A percentile compares a stretch with the other conserved stretches of the same genome.
Conservation (phyloP, 2,888 invertebrate genomes). For the Torymus auratus region DNA sequence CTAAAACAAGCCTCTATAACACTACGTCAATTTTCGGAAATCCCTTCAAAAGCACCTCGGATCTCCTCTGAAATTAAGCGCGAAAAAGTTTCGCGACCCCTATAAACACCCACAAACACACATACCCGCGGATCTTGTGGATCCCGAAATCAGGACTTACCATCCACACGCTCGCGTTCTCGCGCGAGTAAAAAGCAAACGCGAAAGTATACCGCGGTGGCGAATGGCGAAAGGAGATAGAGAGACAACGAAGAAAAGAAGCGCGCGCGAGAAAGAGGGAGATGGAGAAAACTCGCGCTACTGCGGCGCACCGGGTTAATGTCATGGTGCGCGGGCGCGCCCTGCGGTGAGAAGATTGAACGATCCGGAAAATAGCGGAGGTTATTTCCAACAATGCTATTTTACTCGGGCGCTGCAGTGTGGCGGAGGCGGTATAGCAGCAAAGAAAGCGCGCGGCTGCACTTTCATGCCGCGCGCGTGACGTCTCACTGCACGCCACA, state of each 20-base stretch:
- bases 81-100: not conserved
- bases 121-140: not conserved
- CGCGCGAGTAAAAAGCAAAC: not conserved
- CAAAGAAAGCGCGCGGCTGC: slow-evolving; percentile 23
- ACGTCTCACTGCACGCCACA: slow-evolving; percentile 20
- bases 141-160: not conserved
- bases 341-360: slow-evolving; percentile 52
- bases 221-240: not conserved
- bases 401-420: slow-evolving; percentile 13
- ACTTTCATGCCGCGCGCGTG: slow-evolving; percentile 23
- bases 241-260: slow-evolving; percentile 3
- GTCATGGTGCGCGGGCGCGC: slow-evolving; percentile 24
- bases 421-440: not conserved
- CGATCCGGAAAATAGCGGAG: slow-evolving; percentile 48
- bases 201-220: not conserved
- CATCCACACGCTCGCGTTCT: no score
- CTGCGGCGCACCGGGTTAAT: slow-evolving; percentile 12
- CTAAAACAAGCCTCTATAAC: no score
- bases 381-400: slow-evolving; percentile 52
- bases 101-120: not conserved
- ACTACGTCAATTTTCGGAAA: no score
- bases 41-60: no score
- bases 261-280: not conserved
- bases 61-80: no score
- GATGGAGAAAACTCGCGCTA: not conserved